Evolutionary conservation across 2,888 invertebrate genomes (phyloP), one percentile per base, ranked within the genome.

Genomic region (Sphecodes monilicornis): DNA sequence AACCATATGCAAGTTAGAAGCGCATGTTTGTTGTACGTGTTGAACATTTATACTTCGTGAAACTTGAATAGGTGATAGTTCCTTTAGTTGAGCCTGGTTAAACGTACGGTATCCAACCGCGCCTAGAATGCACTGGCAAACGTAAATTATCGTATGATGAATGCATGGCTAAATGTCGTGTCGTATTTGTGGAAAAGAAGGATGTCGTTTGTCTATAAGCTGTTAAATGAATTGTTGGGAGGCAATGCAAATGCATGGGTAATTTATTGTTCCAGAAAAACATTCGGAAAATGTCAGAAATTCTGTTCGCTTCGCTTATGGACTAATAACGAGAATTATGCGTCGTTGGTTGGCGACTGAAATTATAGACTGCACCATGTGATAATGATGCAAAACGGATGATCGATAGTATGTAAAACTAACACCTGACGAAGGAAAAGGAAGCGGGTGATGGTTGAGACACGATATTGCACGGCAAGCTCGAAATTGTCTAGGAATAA

Each of bases 231-330:
- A 82, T 85, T 76, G 26, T 29, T 36, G 26, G n/a, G 3, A 26
- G 39, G 76, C 60, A 70, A 16, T 57, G 46, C 36, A n/a, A 73
- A 72, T 26, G 26, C 57, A 46, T 18, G 29, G 68, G 29, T 76
- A 50, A 83, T 83, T 76, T 81, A 76, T 72, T 22, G 26, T 22
- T 11, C 18, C 18, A 70, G 70, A 82, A 70, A 71, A 80, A 71
- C 64, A 36, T 26, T 46, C 26, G 64, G 80, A 41, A 83, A 80
- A 83, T 83, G 68, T 76, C 83, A 69, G 60, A 16, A 69, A 46
- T n/a, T 41, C 13, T 16, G 13, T 5, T 36, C 22, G 36, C 29
- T 32, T 18, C 22, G 54, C 29, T 18, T 22, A 13, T 57, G 36
- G 72, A 39, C 46, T 76, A 71, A 80, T 72, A 76, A 72, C 60